Evolutionary conservation across 2,888 invertebrate genomes (phyloP), one percentile per base, ranked within the genome.

Genomic region (Lycophotia porphyrea): DNA sequence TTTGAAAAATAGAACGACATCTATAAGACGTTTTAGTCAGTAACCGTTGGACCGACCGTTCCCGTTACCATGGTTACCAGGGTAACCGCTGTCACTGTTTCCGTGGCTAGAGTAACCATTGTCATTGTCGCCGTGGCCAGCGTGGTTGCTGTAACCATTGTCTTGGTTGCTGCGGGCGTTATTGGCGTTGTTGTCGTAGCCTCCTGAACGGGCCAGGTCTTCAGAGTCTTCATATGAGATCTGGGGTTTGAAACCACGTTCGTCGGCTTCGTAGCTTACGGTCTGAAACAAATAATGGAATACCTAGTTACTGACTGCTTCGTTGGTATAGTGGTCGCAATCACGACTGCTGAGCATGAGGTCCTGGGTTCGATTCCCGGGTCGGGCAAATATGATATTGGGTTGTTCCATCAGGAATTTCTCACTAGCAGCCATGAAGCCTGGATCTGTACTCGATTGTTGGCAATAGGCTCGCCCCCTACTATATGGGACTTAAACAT

Each of bases 201-300:
- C 95, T n/a, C 95, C 95, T 15, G 92, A 91, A 39, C 93, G 92
- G 8, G 87, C 81, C 0, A 92, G 84, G 11, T 92, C 91, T 78
- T 94, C 95, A 0, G 97, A 91, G 65, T 97, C 97, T 89, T 98
- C 97, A 90, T 98, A 98, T 5, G 97, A 96, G 80, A 97, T 97
- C 82, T 97, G 97, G 24, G 98, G 97, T 80, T 97, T 97, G 93
- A 97, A 98, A 2, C 97, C 97, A 71, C 97, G 95, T 87, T 97
- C 97, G 84, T 97, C 97, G 8, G 97, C 97, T 88, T 97, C 97
- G 93, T 97, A 97, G 86, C 97, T 97, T 11, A 98, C 97, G 75
- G 97, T 97, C 96, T 97, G 96, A 8, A 88, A 79, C 5, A 64
- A 18, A 24, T 4, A 39, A 39, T 36, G n/a, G 15, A 15, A n/a